Evolutionary conservation across 1,140 invertebrate species (phyloP).

Genomic region (Manduca sexta): DNA sequence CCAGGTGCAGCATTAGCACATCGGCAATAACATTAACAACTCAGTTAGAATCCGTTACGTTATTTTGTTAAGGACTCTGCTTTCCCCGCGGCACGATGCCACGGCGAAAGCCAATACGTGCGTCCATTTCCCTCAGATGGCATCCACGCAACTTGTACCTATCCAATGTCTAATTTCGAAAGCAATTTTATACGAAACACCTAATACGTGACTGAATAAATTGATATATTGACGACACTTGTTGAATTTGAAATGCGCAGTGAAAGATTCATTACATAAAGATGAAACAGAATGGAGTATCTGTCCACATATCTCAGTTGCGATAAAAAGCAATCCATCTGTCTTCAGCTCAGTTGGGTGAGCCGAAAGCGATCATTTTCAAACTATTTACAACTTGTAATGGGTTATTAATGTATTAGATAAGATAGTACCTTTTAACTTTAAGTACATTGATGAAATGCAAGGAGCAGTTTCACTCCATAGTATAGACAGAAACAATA

Average conservation of each 20-base stretch:
- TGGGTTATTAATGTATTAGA: too few species aligned
- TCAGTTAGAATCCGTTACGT: not conserved
- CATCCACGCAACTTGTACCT: slow-evolving; percentile 10
- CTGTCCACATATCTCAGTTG: too few species aligned
- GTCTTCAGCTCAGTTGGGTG: too few species aligned
- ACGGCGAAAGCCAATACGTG: slow-evolving; percentile 20
- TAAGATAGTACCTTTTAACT: too few species aligned
- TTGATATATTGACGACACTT: slow-evolving; percentile 23
- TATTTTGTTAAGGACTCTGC: slow-evolving; percentile 10
- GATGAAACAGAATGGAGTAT: not conserved
- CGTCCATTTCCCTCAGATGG: slow-evolving; percentile 17
- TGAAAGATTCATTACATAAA: slow-evolving; percentile 12
- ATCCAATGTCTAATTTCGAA: slow-evolving; percentile 31
- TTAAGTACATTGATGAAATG: too few species aligned
- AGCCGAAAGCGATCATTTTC: too few species aligned
- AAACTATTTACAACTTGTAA: too few species aligned
- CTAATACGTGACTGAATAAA: slow-evolving; percentile 41
- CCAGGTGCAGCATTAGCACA: too few species aligned
- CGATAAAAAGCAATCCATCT: too few species aligned
- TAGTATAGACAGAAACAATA: too few species aligned
- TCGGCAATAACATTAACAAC: too few species aligned
- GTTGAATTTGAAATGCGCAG: slow-evolving; percentile 9
- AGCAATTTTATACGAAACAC: slow-evolving; percentile 30
- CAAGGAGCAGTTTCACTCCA: too few species aligned
- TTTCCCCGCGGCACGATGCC: slow-evolving; percentile 9